Percentiles rank a stretch among this genome's conserved stretches.
phyloP scores from a whole-genome alignment of 2,888 invertebrate species.

The Meiosimyza platycephala region DNA sequence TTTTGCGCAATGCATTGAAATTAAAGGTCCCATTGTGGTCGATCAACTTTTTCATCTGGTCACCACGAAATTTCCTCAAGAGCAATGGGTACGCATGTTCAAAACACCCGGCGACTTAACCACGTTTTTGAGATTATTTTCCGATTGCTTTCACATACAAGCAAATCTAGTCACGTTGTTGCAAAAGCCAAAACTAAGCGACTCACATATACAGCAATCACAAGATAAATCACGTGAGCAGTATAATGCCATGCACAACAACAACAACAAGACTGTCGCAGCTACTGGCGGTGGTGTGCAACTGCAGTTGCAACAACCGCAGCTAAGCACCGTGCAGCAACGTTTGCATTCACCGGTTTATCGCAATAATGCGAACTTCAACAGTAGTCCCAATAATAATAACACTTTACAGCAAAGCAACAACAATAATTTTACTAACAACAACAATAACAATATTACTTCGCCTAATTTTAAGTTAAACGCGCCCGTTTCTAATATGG shows the following conservation, averaged over 20 bases:
- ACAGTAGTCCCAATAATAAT: conserved; percentile 46
- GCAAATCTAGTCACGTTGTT: conserved; percentile 89
- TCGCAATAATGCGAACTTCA: conserved; percentile 52
- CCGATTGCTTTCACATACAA: conserved; percentile 94
- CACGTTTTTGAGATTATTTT: conserved; percentile 91
- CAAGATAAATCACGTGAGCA: conserved; percentile 66
- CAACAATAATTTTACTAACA: conserved; percentile 48
- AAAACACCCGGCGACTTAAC: conserved; percentile 90
- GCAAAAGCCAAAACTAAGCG: conserved; percentile 79
- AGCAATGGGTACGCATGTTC: conserved; percentile 87
- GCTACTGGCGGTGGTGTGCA: conserved; percentile 22
- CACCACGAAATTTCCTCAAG: conserved; percentile 80
- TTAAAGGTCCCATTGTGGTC: conserved; percentile 84
- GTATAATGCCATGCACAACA: conserved; percentile 62
- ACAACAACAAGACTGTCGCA: conserved; percentile 44
- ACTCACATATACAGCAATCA: conserved; percentile 66
- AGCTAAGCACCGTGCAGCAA: conserved; percentile 57
- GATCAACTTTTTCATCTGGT: conserved; percentile 89
- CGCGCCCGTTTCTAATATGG: conserved; percentile 63
- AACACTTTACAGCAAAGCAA: conserved; percentile 38
- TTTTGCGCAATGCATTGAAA: conserved; percentile 83
- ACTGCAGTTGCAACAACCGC: conserved; percentile 33
- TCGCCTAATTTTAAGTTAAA: conserved; percentile 66
- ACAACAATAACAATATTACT: conserved; percentile 50
- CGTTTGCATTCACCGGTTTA: conserved; percentile 59